Percentiles rank a stretch among this genome's conserved stretches.
Evolutionary conservation across 2,113 vertebrate species (phyloP).

Genomic region (Otus sunia): DNA sequence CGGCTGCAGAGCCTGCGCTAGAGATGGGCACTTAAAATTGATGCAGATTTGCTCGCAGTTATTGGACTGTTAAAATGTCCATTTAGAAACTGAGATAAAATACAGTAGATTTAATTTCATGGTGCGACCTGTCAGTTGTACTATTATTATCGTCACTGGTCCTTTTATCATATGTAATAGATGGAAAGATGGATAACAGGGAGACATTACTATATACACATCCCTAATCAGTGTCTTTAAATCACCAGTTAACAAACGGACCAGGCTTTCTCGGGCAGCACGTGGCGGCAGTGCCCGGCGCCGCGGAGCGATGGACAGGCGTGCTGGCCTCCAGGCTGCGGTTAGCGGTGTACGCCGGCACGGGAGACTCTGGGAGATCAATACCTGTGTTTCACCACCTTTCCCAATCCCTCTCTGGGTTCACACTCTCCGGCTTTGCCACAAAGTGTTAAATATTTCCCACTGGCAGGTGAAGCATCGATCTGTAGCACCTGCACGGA

Average conservation of each 20-base stretch:
- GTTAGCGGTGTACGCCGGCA: neutral
- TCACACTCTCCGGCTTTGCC: accelerated
- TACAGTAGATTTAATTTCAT: slow-evolving; percentile 39
- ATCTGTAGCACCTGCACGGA: neutral
- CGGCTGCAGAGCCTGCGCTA: neutral
- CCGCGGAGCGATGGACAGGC: accelerated
- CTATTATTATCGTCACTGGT: slow-evolving; percentile 7
- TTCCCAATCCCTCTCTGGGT: neutral
- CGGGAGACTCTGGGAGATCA: neutral
- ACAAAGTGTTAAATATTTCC: neutral
- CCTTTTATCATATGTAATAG: slow-evolving; percentile 46
- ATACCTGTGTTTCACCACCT: neutral
- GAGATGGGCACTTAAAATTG: slow-evolving; percentile 30
- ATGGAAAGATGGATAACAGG: slow-evolving; percentile 49
- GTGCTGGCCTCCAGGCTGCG: neutral
- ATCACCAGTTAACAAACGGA: neutral
- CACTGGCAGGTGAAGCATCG: accelerated
- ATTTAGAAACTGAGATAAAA: slow-evolving; percentile 57
- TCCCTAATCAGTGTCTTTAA: slow-evolving; percentile 25
- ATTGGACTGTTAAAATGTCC: slow-evolving; percentile 21
- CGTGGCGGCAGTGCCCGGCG: neutral
- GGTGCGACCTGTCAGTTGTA: slow-evolving; percentile 12
- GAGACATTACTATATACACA: neutral
- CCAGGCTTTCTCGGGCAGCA: neutral
- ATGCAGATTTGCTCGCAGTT: slow-evolving; percentile 35